A percentile compares a stretch with the other conserved stretches of the same genome.
These are phyloP conservation scores for Tupiocoris notatus DNA, from an alignment of 2,888 invertebrate species.

Conservation along the genomic window DNA sequence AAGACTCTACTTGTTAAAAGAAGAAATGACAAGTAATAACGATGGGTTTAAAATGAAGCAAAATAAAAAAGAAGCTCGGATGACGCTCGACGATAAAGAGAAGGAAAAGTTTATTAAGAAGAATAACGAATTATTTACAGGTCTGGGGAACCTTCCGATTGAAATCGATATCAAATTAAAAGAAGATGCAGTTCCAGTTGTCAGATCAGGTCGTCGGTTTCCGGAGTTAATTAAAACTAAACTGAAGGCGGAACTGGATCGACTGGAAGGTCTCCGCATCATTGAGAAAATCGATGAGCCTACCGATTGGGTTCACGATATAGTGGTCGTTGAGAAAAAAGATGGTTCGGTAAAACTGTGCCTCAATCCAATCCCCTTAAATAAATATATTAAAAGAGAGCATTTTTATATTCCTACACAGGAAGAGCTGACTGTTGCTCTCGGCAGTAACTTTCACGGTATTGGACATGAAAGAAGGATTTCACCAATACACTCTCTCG, in stretches of 20 bases:
- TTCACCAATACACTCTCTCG: constrained; percentile 21
- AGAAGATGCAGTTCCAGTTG: constrained; percentile 9
- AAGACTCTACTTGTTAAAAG: neutral
- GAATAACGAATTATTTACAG: constrained; percentile 5
- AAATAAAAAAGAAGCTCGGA: neutral
- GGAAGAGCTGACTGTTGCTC: constrained; percentile 22
- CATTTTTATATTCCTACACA: constrained; percentile 38
- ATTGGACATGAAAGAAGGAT: constrained; percentile 41
- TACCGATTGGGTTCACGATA: too few species aligned
- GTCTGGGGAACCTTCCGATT: constrained; percentile 1
- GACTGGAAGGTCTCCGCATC: neutral
- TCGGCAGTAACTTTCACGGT: constrained; percentile 28
- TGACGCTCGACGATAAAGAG: neutral
- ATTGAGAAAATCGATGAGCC: too few species aligned
- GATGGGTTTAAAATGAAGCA: too few species aligned
- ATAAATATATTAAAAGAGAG: too few species aligned
- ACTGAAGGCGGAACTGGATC: constrained; percentile 7
- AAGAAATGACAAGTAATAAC: neutral
- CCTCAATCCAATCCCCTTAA: constrained; percentile 17
- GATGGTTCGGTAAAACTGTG: constrained; percentile 1
- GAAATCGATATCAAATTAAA: neutral
- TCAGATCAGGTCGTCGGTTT: neutral
- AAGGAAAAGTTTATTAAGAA: neutral
- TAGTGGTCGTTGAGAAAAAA: too few species aligned
- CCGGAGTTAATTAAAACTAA: neutral